These are phyloP conservation scores for Drosophila saltans DNA, from an alignment of 1,140 invertebrate genomes.

Conservation along the genomic window DNA sequence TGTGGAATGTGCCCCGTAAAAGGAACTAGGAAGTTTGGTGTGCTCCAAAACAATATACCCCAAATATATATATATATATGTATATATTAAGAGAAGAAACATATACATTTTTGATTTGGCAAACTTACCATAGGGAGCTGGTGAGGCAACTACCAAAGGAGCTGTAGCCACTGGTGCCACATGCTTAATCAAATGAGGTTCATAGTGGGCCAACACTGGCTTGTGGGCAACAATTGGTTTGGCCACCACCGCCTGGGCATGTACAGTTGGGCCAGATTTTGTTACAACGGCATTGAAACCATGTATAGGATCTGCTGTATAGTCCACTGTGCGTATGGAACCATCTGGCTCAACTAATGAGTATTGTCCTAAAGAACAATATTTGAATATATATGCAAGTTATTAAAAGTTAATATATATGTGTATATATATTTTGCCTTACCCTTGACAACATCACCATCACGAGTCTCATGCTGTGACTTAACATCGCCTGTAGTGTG, in stretches of 20 bases:
- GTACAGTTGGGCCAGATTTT: conserved; percentile 85
- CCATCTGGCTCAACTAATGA: conserved; percentile 88
- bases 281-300: conserved; percentile 86
- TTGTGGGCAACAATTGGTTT: conserved; percentile 75
- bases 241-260: conserved; percentile 78
- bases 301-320: conserved; percentile 85
- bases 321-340: conserved; percentile 87
- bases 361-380: conserved; percentile 85
- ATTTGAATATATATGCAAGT: conserved; percentile 4
- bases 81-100: too few species aligned
- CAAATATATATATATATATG: too few species aligned
- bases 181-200: conserved; percentile 66
- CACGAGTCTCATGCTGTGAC: conserved; percentile 84
- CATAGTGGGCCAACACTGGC: conserved; percentile 67
- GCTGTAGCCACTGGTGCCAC: conserved; percentile 65
- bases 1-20: too few species aligned
- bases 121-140: conserved; percentile 83
- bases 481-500: conserved; percentile 84
- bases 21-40: neutral
- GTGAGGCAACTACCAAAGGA: conserved; percentile 75
- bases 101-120: neutral
- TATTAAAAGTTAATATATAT: neutral
- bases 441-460: conserved; percentile 85
- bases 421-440: conserved; percentile 30
- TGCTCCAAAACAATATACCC: neutral